Evolutionary conservation across 2,797 vertebrate genomes (phyloP).

Genomic region (Trachops cirrhosus): DNA sequence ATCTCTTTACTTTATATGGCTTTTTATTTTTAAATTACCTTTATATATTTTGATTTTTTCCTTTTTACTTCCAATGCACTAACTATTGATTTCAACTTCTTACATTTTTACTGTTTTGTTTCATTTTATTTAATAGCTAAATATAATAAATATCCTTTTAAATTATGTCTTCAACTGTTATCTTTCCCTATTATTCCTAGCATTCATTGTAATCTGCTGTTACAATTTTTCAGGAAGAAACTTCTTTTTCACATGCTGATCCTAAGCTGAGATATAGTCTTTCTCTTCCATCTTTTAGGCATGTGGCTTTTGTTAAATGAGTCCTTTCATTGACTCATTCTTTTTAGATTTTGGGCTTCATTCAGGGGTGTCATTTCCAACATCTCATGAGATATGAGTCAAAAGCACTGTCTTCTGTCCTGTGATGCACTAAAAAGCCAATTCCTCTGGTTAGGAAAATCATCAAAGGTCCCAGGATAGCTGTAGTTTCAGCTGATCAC

Average conservation of each 20-base stretch:
- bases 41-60: neutral
- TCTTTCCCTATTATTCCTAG: neutral
- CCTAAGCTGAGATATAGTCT: neutral
- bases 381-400: neutral
- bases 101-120: neutral
- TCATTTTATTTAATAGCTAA: conserved; percentile 8
- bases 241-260: neutral
- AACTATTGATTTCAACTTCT: neutral
- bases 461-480: neutral
- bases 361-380: neutral
- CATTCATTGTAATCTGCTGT: neutral
- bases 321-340: neutral
- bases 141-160: neutral
- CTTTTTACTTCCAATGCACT: neutral
- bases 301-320: neutral
- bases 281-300: neutral
- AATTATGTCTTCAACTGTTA: neutral
- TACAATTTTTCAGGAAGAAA: neutral
- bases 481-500: neutral
- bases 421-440: neutral
- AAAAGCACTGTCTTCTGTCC: neutral
- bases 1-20: neutral
- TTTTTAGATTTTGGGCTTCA: neutral
- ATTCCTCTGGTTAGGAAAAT: neutral
- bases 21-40: neutral